Conservation (phyloP, 2,797 vertebrate genomes). For the Lateolabrax maculatus region DNA sequence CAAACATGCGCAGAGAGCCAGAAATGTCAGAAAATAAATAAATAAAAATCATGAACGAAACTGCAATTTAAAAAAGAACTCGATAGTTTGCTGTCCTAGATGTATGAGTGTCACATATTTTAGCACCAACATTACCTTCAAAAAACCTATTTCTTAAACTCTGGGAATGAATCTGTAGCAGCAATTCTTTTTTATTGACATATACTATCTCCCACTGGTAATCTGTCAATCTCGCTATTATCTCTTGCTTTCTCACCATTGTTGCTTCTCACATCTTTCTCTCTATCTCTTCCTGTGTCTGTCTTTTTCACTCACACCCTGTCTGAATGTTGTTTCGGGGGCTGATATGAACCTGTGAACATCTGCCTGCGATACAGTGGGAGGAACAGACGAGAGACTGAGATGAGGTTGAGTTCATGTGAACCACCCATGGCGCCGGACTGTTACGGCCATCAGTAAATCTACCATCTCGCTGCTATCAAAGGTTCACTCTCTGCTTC, state of each 20-base stretch:
- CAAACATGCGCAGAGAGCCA: conserved; percentile 45
- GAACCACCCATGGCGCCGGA: conserved; percentile 80
- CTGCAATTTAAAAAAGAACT: conserved; percentile 16
- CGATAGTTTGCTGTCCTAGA: conserved; percentile 21
- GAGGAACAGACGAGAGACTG: conserved; percentile 64
- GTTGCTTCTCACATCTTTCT: conserved; percentile 61
- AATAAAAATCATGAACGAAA: conserved; percentile 31
- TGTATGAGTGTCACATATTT: conserved; percentile 37
- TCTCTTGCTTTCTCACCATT: conserved; percentile 60
- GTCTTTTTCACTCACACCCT: conserved; percentile 54
- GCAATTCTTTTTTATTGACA: conserved; percentile 62
- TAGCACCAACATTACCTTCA: conserved; percentile 19
- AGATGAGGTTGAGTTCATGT: conserved; percentile 80
- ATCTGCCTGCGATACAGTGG: conserved; percentile 76
- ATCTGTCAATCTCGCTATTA: conserved; percentile 74
- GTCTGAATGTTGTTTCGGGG: conserved; percentile 56
- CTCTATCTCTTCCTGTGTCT: conserved; percentile 60
- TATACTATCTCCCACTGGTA: conserved; percentile 64
- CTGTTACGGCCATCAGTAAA: conserved; percentile 81
- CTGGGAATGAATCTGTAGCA: conserved; percentile 30
- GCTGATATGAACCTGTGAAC: conserved; percentile 79
- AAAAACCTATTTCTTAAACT: conserved; percentile 36
- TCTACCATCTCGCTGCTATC: conserved; percentile 78
- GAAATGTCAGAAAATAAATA: conserved; percentile 18
- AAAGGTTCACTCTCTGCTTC: conserved; percentile 69